These are phyloP conservation scores for Molossus molossus DNA, from an alignment of 2,797 vertebrate genomes.

Conservation along the genomic window DNA sequence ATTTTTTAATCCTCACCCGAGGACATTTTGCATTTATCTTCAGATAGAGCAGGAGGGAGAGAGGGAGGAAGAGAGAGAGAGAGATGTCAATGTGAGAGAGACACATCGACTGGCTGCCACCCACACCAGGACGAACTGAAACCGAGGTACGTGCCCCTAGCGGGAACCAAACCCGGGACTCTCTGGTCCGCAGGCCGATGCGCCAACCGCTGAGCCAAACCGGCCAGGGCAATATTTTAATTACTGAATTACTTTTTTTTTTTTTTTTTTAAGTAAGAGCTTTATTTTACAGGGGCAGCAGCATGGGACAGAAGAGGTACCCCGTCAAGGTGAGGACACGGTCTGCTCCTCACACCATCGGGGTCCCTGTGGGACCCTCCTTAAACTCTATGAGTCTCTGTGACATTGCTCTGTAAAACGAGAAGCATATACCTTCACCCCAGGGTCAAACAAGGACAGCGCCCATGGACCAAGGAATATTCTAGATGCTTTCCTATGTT, in stretches of 20 bases:
- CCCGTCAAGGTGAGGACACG: accelerated
- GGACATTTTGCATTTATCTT: no score
- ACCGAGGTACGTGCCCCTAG: no score
- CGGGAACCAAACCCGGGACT: no score
- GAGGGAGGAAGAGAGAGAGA: no score
- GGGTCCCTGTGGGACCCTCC: accelerated
- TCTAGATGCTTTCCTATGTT: background rate
- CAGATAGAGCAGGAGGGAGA: no score
- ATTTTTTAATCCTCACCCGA: no score
- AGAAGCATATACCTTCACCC: background rate
- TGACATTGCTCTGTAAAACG: accelerated
- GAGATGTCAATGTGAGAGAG: no score
- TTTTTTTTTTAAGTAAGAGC: background rate
- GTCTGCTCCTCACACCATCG: accelerated
- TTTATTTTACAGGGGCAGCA: background rate
- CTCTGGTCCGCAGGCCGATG: no score
- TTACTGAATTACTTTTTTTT: background rate
- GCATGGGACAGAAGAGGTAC: background rate
- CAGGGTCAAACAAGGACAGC: background rate
- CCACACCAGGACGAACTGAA: no score
- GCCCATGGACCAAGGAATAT: background rate
- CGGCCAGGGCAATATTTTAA: background rate
- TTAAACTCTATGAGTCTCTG: accelerated
- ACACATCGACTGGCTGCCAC: no score
- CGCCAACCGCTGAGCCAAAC: no score